A percentile compares a stretch with the other conserved stretches of the same genome.
Conservation (phyloP, 2,888 invertebrate species). For the Tetragonisca angustula region DNA sequence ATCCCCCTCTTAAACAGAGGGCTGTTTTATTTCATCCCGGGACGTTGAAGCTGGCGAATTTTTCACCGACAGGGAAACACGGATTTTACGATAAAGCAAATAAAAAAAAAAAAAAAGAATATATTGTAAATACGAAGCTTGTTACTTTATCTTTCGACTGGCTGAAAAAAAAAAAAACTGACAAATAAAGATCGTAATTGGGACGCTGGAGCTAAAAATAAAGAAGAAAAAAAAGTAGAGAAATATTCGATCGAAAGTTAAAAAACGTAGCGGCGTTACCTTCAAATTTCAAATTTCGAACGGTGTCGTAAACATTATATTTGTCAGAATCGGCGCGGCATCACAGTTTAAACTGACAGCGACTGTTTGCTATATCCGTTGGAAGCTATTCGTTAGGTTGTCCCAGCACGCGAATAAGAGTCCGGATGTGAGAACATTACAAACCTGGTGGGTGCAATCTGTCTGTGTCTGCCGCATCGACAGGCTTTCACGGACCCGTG, state of each 20-base stretch:
- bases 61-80: too few species aligned
- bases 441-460: slow-evolving; percentile 60
- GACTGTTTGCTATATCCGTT: background rate
- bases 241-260: background rate
- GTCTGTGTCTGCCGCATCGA: slow-evolving; percentile 63
- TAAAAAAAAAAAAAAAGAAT: too few species aligned
- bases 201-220: too few species aligned
- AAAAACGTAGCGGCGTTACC: background rate
- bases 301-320: background rate
- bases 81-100: too few species aligned
- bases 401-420: slow-evolving; percentile 53
- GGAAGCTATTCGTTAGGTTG: slow-evolving; percentile 49
- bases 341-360: slow-evolving; percentile 12
- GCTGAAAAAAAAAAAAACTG: too few species aligned
- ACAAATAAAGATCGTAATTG: too few species aligned
- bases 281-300: background rate
- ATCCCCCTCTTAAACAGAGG: too few species aligned
- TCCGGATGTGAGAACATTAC: slow-evolving; percentile 48
- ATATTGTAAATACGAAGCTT: too few species aligned
- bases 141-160: too few species aligned
- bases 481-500: slow-evolving; percentile 57
- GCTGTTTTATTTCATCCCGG: too few species aligned
- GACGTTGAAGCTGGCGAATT: too few species aligned
- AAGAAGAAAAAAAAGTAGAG: background rate
- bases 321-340: background rate